Base-by-base conservation (phyloP, 64 coral and sea anemone genomes). In the Platygyra sinensis region DNA sequence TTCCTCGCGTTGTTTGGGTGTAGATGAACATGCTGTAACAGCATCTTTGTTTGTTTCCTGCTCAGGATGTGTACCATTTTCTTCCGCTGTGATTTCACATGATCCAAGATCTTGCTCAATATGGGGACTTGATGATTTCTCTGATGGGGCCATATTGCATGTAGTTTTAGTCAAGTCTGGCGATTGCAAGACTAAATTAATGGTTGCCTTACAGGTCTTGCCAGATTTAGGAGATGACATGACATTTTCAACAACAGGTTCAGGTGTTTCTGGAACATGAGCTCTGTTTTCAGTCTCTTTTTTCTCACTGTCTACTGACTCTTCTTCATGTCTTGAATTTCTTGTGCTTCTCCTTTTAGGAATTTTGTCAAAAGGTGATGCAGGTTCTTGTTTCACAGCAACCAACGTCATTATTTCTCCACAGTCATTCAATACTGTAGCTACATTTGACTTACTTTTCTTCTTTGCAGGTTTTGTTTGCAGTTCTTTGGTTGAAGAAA, bases 231-330 rank as follows among this genome's bases (percentile, higher is more conserved):
- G 10, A 12, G 82, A 39, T 51, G 81, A 51, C 32, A 8, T 17
- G 28, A 65, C 80, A 7, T 83, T 64, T 18, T 51, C 54, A 76
- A 33, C 51, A 29, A 20, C 5, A 19, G 25, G 18, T 28, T 86
- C 79, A 20, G 87, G 94, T 0, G 94, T 93, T 39, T 96, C 94
- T 51, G 87, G 80, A 87, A 93, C 89, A 71, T 5, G 52, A 14
- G 80, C 29, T 59, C 71, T 15, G 61, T 46, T 67, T 51, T 30
- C 24, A 55, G 30, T 78, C 83, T 86, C 64, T 69, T 78, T 77
- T 14, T 50, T 10, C 11, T 20, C 73, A 73, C 31, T 90, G 30
- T 31, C 28, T 25, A 31, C 14, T 12, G 42, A 39, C 51, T 86
- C 77, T 10, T 59, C 18, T 62, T 93, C 85, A 64, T 87, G 80